Evolutionary conservation across 2,888 invertebrate genomes (phyloP).

Genomic region (Bedellia somnulentella): DNA sequence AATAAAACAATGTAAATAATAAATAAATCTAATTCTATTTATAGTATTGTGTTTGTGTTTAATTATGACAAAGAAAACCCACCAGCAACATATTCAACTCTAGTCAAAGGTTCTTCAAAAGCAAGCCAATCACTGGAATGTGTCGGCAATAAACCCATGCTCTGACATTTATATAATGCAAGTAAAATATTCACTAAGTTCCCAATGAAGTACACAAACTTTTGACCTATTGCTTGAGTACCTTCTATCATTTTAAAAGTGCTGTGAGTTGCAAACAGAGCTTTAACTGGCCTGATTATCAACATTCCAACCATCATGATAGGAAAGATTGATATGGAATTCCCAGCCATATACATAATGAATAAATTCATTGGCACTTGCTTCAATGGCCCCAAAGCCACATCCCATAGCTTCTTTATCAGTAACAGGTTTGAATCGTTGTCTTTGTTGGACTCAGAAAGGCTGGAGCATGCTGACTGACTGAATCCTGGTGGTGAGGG

Average conservation of each 20-base stretch:
- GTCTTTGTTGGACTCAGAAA: constrained; percentile 80
- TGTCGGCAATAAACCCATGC: constrained; percentile 95
- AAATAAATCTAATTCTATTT: constrained; percentile 12
- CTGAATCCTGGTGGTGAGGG: constrained; percentile 86
- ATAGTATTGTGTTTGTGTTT: constrained; percentile 9
- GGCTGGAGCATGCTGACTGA: constrained; percentile 66
- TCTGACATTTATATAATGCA: constrained; percentile 96
- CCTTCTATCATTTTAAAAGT: constrained; percentile 96
- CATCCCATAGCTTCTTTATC: constrained; percentile 95
- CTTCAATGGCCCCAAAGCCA: constrained; percentile 92
- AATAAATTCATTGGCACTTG: constrained; percentile 99
- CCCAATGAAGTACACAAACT: constrained; percentile 90
- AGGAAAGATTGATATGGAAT: constrained; percentile 98
- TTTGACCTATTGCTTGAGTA: constrained; percentile 86
- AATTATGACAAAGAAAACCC: constrained; percentile 67
- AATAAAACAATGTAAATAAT: constrained; percentile 48
- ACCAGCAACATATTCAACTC: constrained; percentile 85
- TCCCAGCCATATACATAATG: constrained; percentile 99
- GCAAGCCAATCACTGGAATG: constrained; percentile 98
- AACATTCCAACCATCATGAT: constrained; percentile 99
- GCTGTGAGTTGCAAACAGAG: constrained; percentile 85
- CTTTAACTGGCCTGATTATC: constrained; percentile 93
- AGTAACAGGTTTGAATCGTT: constrained; percentile 81
- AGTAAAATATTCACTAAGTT: constrained; percentile 89
- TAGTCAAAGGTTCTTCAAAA: constrained; percentile 88